Conservation (phyloP, 2,113 vertebrate species). For the Misgurnus anguillicaudatus region DNA sequence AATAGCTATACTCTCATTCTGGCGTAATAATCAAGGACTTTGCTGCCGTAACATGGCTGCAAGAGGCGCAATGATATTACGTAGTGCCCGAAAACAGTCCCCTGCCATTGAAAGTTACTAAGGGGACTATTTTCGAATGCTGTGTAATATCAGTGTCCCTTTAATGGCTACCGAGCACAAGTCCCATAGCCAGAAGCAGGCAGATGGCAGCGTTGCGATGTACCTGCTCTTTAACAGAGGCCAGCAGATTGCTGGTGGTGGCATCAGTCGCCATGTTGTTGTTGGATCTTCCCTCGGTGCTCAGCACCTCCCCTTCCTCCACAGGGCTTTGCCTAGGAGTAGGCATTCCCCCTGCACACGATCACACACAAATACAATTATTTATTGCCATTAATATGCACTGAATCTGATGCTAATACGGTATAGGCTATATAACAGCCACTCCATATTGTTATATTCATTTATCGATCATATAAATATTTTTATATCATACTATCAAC, state of each 20-base stretch:
- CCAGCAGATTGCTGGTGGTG: slow-evolving; percentile 55
- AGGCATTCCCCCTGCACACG: slow-evolving; percentile 50
- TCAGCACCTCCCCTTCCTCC: slow-evolving; percentile 50
- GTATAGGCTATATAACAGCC: neutral
- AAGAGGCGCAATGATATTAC: too few relatives aligned
- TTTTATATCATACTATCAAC: neutral
- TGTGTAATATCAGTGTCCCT: too few relatives aligned
- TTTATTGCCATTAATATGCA: neutral
- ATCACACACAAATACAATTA: slow-evolving; percentile 32
- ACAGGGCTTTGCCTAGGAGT: slow-evolving; percentile 50
- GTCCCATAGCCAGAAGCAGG: neutral
- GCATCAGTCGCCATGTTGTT: slow-evolving; percentile 53
- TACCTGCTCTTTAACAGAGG: slow-evolving; percentile 61
- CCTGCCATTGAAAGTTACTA: too few relatives aligned
- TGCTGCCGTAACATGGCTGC: too few relatives aligned
- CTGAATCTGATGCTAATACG: neutral
- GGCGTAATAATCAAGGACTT: too few relatives aligned
- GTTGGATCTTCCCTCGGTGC: slow-evolving; percentile 44
- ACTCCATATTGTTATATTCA: neutral
- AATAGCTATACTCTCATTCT: too few relatives aligned
- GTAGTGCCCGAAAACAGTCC: too few relatives aligned
- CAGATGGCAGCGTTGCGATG: neutral
- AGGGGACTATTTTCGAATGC: too few relatives aligned
- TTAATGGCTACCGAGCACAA: neutral
- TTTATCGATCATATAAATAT: neutral